Percentiles rank a stretch among this genome's conserved stretches.
These are phyloP conservation scores for Cheilosia variabilis DNA, from an alignment of 2,888 invertebrate species.

Conservation along the genomic window DNA sequence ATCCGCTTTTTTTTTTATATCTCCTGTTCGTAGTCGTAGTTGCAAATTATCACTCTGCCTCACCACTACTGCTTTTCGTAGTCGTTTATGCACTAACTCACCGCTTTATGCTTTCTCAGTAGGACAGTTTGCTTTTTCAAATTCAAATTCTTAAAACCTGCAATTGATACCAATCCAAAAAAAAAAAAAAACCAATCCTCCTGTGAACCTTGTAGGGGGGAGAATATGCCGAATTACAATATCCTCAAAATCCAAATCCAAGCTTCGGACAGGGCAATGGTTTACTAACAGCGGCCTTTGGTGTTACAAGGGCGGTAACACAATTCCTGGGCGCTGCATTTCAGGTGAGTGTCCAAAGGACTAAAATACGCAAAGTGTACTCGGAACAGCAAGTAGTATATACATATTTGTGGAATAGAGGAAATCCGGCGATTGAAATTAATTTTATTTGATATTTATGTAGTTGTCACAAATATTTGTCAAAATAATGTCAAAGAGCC, in stretches of 20 bases:
- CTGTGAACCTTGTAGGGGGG: constrained; percentile 74
- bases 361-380: constrained; percentile 15
- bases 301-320: constrained; percentile 90
- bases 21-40: constrained; percentile 62
- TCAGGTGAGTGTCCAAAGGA: constrained; percentile 85
- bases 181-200: constrained; percentile 58
- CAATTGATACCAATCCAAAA: constrained; percentile 46
- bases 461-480: too few relatives aligned
- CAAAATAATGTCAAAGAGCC: too few relatives aligned
- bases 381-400: constrained; percentile 17
- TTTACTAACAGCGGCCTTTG: constrained; percentile 89
- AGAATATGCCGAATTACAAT: constrained; percentile 71
- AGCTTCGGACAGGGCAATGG: constrained; percentile 75
- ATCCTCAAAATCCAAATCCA: constrained; percentile 64
- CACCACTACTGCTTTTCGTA: constrained; percentile 40
- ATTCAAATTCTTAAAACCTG: constrained; percentile 33
- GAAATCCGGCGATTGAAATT: constrained; percentile 18
- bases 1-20: constrained; percentile 20
- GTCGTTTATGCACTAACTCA: constrained; percentile 55
- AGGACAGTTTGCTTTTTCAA: constrained; percentile 7
- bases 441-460: too few relatives aligned
- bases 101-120: constrained; percentile 33
- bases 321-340: constrained; percentile 91
- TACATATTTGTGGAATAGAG: background rate
- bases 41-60: constrained; percentile 27